Evolutionary conservation across 2,888 invertebrate genomes (phyloP), one percentile per base, ranked within the genome.

Genomic region (Eupelmus urozonus): DNA sequence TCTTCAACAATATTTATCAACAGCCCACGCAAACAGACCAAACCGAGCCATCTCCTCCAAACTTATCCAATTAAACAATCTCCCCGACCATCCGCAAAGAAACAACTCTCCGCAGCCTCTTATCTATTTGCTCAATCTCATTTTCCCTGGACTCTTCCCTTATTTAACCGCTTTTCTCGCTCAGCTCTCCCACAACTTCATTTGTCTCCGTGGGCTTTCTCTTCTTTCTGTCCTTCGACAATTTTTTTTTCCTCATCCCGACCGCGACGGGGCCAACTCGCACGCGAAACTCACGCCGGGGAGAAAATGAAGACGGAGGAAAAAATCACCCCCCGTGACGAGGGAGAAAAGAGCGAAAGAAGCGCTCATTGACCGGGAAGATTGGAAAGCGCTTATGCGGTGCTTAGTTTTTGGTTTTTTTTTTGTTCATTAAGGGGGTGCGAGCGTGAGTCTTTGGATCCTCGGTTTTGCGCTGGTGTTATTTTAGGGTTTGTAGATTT

Each of bases 231-330:
- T 18, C 40, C 23, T 20, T 9, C 23, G 53, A 57, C 16, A n/a
- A 2, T 69, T 16, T 42, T 65, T 57, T 63, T 53, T 9, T 5
- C 27, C 27, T n/a, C n/a, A n/a, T n/a, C n/a, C n/a, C n/a, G n/a
- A n/a, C n/a, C n/a, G n/a, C n/a, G n/a, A n/a, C n/a, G n/a, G n/a
- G n/a, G n/a, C n/a, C n/a, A n/a, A 11, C 59, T 57, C 29, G 20
- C 29, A 16, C 29, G 27, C 49, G 23, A 29, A 27, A 16, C 40
- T 16, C 29, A 53, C 2, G 42, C 11, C 11, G 13, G 55, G 7
- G 57, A 25, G 73, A 65, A 73, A 73, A 65, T 57, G 55, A 72
- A 65, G 73, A 73, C 25, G 55, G 23, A 13, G 3, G 18, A 16
- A 25, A 55, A 55, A 27, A 63, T 16, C 49, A 62, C 60, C 72